These are phyloP conservation scores for Neoscelio sp. DNA, from an alignment of 2,888 invertebrate species.

Conservation along the genomic window DNA sequence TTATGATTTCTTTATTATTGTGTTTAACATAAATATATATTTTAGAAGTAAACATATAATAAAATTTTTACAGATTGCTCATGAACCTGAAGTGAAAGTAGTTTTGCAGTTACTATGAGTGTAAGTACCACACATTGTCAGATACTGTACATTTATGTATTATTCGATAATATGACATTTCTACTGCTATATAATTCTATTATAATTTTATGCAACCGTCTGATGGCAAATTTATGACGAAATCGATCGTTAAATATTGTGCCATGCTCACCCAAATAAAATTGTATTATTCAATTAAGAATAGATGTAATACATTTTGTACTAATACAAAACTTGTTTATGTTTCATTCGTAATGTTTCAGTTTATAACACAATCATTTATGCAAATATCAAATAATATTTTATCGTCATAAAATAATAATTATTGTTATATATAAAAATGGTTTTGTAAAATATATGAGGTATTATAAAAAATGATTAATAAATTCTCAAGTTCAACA, in stretches of 20 bases:
- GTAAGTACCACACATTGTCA: constrained; percentile 71
- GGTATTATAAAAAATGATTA: no score
- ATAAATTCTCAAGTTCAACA: no score
- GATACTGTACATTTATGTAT: not conserved
- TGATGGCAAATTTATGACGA: not conserved
- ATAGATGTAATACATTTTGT: no score
- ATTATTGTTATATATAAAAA: no score
- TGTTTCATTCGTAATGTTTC: no score
- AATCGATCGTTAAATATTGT: not conserved
- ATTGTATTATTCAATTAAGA: no score
- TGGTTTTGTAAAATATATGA: no score
- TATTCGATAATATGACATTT: constrained; percentile 13
- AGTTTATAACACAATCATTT: no score
- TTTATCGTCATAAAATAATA: no score
- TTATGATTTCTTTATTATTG: not conserved
- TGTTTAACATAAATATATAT: not conserved
- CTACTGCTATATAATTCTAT: not conserved
- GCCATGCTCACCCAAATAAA: no score
- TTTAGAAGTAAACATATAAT: not conserved
- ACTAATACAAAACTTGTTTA: no score
- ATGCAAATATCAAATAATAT: no score
- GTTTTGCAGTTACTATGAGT: constrained; percentile 74
- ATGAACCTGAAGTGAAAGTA: constrained; percentile 68
- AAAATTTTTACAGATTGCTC: constrained; percentile 71
- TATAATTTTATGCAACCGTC: not conserved